Evolutionary conservation across 2,113 vertebrate species (phyloP), one percentile per base, ranked within the genome.

Genomic region (Taurulus bubalis): DNA sequence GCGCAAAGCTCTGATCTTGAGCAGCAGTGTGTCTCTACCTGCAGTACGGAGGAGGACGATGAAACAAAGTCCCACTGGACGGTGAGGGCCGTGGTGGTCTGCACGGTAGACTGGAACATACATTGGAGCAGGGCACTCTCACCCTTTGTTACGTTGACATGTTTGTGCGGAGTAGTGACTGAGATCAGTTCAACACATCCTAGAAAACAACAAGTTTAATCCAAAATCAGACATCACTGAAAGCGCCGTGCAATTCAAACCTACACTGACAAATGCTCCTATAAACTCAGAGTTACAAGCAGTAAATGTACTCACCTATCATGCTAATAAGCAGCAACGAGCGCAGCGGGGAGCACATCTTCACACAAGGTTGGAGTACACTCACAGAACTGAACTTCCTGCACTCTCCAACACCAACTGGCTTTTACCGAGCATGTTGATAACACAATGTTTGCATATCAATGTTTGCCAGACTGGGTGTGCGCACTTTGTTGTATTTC

Each of bases 391-490:
- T 71, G 8, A 63, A 40, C 69, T 56, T 30, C 30, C 22, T 10
- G 11, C 49, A 10, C 66, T 66, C 3, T 32, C n/a, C 15, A 38
- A 22, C 22, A 16, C 32, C 69, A 45, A 76, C 60, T 38, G 70
- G 49, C 75, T 47, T 81, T 80, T 76, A 85, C 64, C 85, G 63
- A 20, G 22, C 24, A 30, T 72, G 62, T 78, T 85, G 89, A 91
- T 90, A 90, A 79, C 75, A 77, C 70, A 56, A 14, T 90, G 88
- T 90, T 91, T 90, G 85, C 85, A 82, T 85, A 79, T 63, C 62
- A 26, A 38, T 91, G 89, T 93, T 94, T 92, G 80, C 80, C 76
- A 82, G 75, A 83, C 49, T 79, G 83, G 89, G 91, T 77, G 91
- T 91, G 89, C 82, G 15, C 28, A 47, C 5, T 38, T 3, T 45